Evolutionary conservation across 2,113 vertebrate species (phyloP).

Genomic region (zebrafish (Danio rerio)): GRCz12tu NC_133188.1:24384501-24385000

Average conservation of each 20-base stretch:
- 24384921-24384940: too few relatives aligned
- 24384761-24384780: conserved; percentile 23
- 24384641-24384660: conserved; percentile 46
- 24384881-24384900: neutral
- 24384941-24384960: too few relatives aligned
- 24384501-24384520: conserved; percentile 52
- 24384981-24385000: too few relatives aligned
- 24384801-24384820: conserved; percentile 5
- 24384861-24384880: neutral
- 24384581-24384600: conserved; percentile 53
- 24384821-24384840: conserved; percentile 6
- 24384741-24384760: conserved; percentile 19
- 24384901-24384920: too few relatives aligned
- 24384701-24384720: neutral
- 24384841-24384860: neutral
- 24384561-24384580: conserved; percentile 55
- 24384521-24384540: conserved; percentile 22
- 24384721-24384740: conserved; percentile 3
- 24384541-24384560: conserved; percentile 42
- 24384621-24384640: conserved; percentile 55
- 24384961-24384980: too few relatives aligned
- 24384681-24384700: too few relatives aligned
- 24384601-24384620: conserved; percentile 51
- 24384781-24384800: conserved; percentile 1
- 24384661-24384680: conserved; percentile 10